These are phyloP conservation scores for Dascyllus trimaculatus DNA, from an alignment of 2,113 vertebrate genomes.

Conservation along the genomic window DNA sequence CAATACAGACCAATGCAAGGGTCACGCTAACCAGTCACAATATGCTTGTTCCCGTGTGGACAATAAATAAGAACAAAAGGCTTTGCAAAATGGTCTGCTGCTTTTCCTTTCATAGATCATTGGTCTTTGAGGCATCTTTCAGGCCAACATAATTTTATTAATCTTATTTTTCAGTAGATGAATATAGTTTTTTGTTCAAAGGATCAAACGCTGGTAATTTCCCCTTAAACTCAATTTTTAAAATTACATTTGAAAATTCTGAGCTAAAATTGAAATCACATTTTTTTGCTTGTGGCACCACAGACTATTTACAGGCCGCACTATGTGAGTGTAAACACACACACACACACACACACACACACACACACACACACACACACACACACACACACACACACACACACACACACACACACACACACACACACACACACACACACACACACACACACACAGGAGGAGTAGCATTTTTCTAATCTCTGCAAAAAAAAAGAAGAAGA, in stretches of 20 bases:
- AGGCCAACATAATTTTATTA: not conserved
- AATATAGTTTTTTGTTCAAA: conserved; percentile 16
- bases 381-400: not conserved
- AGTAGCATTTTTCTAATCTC: conserved; percentile 46
- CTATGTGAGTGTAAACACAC: not conserved
- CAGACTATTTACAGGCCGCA: fast-evolving
- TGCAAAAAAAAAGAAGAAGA: conserved; percentile 30
- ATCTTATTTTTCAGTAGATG: not conserved
- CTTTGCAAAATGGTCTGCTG: not conserved
- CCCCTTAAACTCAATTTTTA: not conserved
- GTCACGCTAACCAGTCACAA: not conserved
- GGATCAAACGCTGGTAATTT: not conserved
- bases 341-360: not conserved
- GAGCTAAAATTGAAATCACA: conserved; percentile 15
- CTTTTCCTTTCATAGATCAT: no score
- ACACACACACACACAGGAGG: not conserved
- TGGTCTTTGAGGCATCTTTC: conserved; percentile 15
- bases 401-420: not conserved
- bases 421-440: not conserved
- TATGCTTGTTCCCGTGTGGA: not conserved
- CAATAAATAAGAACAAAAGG: conserved; percentile 6
- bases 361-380: not conserved
- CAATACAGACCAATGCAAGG: no score
- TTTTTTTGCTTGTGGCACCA: not conserved
- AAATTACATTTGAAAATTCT: conserved; percentile 23